Conservation (phyloP, 2,888 invertebrate genomes). For the Chouioia cunea region DNA sequence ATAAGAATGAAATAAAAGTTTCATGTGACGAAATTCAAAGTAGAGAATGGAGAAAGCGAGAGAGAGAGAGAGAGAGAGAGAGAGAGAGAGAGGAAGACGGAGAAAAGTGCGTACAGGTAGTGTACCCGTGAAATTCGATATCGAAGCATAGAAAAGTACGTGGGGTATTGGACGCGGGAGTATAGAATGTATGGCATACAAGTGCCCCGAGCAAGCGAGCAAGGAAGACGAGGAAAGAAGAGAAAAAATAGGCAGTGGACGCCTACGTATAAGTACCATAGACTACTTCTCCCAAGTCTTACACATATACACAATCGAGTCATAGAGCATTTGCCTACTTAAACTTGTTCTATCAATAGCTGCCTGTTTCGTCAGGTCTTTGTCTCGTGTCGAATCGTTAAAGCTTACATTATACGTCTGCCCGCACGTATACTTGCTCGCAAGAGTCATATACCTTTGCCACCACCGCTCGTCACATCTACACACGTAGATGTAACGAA, state of each 20-base stretch:
- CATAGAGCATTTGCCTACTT: slow-evolving; percentile 54
- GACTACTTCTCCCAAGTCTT: not conserved
- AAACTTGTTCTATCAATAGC: slow-evolving; percentile 58
- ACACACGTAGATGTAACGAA: slow-evolving; percentile 6
- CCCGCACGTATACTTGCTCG: slow-evolving; percentile 44
- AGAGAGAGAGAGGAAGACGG: too few species aligned
- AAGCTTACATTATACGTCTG: slow-evolving; percentile 53
- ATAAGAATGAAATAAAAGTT: slow-evolving; percentile 18
- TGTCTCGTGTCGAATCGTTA: slow-evolving; percentile 57
- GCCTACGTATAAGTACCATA: slow-evolving; percentile 19
- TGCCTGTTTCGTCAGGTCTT: slow-evolving; percentile 58
- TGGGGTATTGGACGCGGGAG: slow-evolving; percentile 31
- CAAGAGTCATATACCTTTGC: slow-evolving; percentile 44
- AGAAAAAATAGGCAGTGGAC: slow-evolving; percentile 17
- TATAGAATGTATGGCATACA: slow-evolving; percentile 2
- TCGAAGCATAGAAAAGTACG: slow-evolving; percentile 38
- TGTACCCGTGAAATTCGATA: slow-evolving; percentile 42
- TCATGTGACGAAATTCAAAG: slow-evolving; percentile 46
- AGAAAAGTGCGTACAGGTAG: slow-evolving; percentile 9
- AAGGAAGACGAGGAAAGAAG: slow-evolving; percentile 1
- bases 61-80: too few species aligned
- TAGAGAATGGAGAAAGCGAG: not conserved
- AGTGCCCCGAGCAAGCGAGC: not conserved
- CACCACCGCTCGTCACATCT: slow-evolving; percentile 9
- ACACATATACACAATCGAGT: slow-evolving; percentile 25